Conservation (phyloP, 2,797 vertebrate genomes). For the Tokudaia muenninki region DNA sequence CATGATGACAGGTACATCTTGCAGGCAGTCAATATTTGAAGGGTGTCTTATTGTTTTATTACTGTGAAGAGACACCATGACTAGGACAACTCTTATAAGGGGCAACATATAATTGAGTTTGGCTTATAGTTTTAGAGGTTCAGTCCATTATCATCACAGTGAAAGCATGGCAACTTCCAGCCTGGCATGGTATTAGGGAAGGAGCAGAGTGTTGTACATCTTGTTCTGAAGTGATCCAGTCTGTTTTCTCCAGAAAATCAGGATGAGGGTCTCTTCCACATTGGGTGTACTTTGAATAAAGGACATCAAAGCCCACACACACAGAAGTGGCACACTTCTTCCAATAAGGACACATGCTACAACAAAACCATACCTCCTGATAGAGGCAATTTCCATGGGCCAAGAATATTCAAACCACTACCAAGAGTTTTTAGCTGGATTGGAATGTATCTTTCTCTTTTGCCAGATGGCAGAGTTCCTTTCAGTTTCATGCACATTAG, state of each 20-base stretch:
- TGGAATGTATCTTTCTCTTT: not conserved
- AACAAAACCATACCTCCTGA: not conserved
- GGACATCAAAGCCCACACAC: not conserved
- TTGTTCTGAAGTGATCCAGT: not conserved
- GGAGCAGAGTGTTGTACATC: not conserved
- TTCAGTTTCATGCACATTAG: not conserved
- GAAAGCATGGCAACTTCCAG: not conserved
- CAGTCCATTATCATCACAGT: not conserved
- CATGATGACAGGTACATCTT: not conserved
- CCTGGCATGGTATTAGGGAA: not conserved
- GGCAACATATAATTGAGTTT: no score
- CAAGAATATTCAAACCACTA: not conserved
- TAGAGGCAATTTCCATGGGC: not conserved
- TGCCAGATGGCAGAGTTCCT: not conserved
- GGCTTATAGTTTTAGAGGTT: not conserved
- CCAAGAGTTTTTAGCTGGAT: not conserved
- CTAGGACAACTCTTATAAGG: not conserved
- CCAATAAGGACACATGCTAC: not conserved
- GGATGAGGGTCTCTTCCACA: not conserved
- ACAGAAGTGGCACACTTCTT: not conserved
- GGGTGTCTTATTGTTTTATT: not conserved
- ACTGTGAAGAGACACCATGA: not conserved
- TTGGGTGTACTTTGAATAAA: not conserved
- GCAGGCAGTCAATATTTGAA: not conserved
- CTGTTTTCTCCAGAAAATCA: not conserved